Conservation (phyloP, 2,888 invertebrate genomes). For the Euzophera pinguis region DNA sequence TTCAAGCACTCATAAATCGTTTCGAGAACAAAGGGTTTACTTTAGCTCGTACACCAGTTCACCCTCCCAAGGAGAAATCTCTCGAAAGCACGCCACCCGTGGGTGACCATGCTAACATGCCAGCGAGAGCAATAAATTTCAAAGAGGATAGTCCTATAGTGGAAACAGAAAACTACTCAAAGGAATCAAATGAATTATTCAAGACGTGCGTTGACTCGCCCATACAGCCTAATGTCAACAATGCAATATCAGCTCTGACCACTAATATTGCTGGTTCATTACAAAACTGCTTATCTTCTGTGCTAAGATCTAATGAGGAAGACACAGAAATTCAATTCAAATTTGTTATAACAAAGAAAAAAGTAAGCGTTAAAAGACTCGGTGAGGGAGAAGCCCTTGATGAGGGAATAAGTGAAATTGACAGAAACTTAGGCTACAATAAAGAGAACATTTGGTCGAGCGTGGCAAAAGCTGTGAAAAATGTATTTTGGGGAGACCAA, state of each 20-base stretch:
- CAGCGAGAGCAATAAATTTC: conserved; percentile 69
- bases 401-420: conserved; percentile 38
- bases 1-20: conserved; percentile 69
- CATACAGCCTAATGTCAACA: conserved; percentile 34
- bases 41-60: conserved; percentile 53
- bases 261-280: conserved; percentile 63
- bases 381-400: conserved; percentile 34
- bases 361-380: conserved; percentile 53
- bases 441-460: conserved; percentile 71
- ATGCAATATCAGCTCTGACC: conserved; percentile 57
- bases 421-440: conserved; percentile 37
- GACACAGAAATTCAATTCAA: conserved; percentile 74
- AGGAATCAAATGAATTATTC: conserved; percentile 63
- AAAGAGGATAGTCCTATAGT: conserved; percentile 65
- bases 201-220: conserved; percentile 59
- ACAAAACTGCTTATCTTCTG: conserved; percentile 59
- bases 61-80: conserved; percentile 37
- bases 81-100: conserved; percentile 59
- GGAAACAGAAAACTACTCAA: conserved; percentile 43
- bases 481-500: conserved; percentile 65
- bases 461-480: conserved; percentile 64
- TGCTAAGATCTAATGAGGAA: conserved; percentile 54
- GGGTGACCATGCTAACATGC: conserved; percentile 49
- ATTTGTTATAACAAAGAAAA: conserved; percentile 68
- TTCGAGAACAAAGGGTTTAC: conserved; percentile 59